Evolutionary conservation across 2,888 invertebrate genomes (phyloP).

Genomic region (Corythucha ciliata): DNA sequence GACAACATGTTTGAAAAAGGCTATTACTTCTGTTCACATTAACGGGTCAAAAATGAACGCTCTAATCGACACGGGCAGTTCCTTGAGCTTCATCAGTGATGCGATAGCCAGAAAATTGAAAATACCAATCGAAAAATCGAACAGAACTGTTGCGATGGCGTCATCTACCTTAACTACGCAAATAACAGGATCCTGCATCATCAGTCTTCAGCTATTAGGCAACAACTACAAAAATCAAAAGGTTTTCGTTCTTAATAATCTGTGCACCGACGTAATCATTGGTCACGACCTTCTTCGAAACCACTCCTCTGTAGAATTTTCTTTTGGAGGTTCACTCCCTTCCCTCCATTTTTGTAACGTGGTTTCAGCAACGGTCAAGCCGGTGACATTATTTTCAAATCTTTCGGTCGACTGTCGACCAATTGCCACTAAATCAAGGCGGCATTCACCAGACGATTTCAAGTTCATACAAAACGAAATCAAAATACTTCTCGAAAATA

Average conservation of each 20-base stretch:
- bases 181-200: neutral
- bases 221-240: conserved; percentile 14
- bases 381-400: neutral
- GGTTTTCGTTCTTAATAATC: conserved; percentile 6
- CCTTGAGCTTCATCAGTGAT: conserved; percentile 10
- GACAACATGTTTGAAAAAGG: neutral
- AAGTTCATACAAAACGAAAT: conserved; percentile 12
- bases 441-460: neutral
- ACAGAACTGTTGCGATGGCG: neutral
- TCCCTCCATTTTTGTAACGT: neutral
- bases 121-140: neutral
- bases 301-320: conserved; percentile 14
- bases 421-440: conserved; percentile 13
- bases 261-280: conserved; percentile 20
- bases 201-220: neutral
- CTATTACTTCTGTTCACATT: too few relatives aligned
- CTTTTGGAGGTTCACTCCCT: conserved; percentile 13
- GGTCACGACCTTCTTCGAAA: conserved; percentile 20
- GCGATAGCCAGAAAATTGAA: neutral
- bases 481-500: neutral
- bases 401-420: conserved; percentile 1
- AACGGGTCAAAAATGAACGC: too few relatives aligned
- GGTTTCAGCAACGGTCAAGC: conserved; percentile 2
- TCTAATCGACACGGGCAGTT: conserved; percentile 12
- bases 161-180: conserved; percentile 2